These are phyloP conservation scores for Dissostichus mawsoni DNA, from an alignment of 2,113 vertebrate genomes.

Conservation along the genomic window DNA sequence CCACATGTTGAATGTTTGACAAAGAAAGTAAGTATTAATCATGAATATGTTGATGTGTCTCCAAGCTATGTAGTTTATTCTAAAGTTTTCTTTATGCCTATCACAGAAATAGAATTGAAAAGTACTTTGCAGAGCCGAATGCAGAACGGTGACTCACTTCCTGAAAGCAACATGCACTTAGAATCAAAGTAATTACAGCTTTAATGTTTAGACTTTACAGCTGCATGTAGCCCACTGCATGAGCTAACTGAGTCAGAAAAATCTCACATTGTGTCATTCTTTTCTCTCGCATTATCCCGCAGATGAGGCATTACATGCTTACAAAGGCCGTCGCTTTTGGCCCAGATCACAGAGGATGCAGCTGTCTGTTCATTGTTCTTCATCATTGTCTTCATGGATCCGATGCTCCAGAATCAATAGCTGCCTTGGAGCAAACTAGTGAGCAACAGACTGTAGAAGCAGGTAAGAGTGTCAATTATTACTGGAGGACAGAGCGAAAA, in stretches of 20 bases:
- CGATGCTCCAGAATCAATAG: slow-evolving; percentile 77
- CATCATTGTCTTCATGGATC: slow-evolving; percentile 80
- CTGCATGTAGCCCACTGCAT: slow-evolving; percentile 5
- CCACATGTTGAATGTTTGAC: background rate
- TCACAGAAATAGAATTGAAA: background rate
- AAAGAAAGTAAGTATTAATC: slow-evolving; percentile 7
- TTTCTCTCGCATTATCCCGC: slow-evolving; percentile 57
- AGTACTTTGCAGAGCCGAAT: background rate
- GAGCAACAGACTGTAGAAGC: slow-evolving; percentile 65
- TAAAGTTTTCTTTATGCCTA: background rate
- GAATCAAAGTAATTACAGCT: slow-evolving; percentile 12
- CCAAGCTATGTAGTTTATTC: background rate
- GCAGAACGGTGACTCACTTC: background rate
- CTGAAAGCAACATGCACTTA: background rate
- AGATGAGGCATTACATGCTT: slow-evolving; percentile 67
- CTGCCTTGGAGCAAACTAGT: slow-evolving; percentile 71
- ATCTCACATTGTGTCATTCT: slow-evolving; percentile 49
- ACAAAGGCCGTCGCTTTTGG: slow-evolving; percentile 66
- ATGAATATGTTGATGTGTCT: slow-evolving; percentile 3
- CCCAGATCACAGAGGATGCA: slow-evolving; percentile 72
- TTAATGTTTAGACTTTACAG: background rate
- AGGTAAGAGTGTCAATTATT: slow-evolving; percentile 71
- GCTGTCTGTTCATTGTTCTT: slow-evolving; percentile 80
- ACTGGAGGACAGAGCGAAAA: slow-evolving; percentile 59
- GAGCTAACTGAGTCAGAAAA: slow-evolving; percentile 60